Evolutionary conservation across 2,797 vertebrate genomes (phyloP).

Genomic region (Agapornis canus): DNA sequence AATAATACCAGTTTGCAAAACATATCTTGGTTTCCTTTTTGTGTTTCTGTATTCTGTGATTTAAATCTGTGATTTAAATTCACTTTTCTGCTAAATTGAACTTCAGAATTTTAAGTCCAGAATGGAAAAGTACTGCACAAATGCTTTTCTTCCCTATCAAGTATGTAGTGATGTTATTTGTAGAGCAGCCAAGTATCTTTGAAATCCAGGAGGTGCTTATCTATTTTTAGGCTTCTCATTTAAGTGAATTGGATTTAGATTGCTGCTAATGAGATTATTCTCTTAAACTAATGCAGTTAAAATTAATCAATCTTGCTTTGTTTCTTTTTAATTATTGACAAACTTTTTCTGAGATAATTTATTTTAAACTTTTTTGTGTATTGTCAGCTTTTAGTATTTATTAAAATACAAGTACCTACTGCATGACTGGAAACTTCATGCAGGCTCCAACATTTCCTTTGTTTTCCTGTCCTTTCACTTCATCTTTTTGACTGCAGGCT

Average conservation of each 20-base stretch:
- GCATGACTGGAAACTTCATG: neutral
- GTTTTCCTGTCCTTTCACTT: neutral
- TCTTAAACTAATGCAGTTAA: neutral
- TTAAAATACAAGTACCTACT: neutral
- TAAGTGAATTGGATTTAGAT: neutral
- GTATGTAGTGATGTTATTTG: neutral
- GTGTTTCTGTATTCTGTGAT: neutral
- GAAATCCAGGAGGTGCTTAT: neutral
- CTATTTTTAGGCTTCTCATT: neutral
- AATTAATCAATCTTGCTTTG: neutral
- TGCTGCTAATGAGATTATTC: neutral
- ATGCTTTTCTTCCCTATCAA: neutral
- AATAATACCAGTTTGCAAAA: neutral
- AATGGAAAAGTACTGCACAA: neutral
- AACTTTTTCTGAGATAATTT: neutral
- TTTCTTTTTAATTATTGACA: neutral
- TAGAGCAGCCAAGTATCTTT: neutral
- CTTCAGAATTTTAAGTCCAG: neutral
- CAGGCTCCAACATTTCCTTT: neutral
- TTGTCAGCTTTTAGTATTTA: neutral
- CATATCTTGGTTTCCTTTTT: neutral
- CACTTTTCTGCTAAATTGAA: neutral
- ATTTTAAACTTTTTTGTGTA: neutral
- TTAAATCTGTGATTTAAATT: neutral
- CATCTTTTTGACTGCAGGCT: neutral